Base-by-base conservation (phyloP, 2,888 invertebrate species). In the Sphaeridia pumilis region DNA sequence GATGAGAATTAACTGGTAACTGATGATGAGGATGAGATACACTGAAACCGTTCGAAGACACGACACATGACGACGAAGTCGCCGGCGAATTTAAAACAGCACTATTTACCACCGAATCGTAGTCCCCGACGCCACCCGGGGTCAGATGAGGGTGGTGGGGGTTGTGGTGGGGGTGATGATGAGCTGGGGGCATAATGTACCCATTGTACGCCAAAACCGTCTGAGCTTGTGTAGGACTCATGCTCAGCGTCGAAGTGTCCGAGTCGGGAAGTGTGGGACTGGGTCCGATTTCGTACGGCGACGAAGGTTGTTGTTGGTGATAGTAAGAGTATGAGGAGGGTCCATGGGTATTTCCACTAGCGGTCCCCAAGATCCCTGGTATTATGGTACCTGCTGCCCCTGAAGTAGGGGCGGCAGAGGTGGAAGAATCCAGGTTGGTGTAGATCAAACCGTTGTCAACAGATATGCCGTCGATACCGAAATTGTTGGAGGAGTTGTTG, bases 361-460 rank as follows among this genome's bases (percentile, higher is more conserved):
- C n/a, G n/a, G n/a, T n/a, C n/a, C n/a, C n/a, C n/a, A n/a, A n/a
- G 21, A 14, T 14, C 7, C 20, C 72, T 59, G 56, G 76, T 67
- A 74, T 69, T 49, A 71, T n/a, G n/a, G n/a, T n/a, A 38, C 38
- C 17, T 5, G 10, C 38, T 70, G 3, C 78, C 78, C 66, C 87
- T n/a, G n/a, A n/a, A n/a, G n/a, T n/a, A n/a, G n/a, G n/a, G 87
- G 38, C 46, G 45, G 5, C 10, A 2, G 24, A 17, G 17, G 43
- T 45, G 1, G 38, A 22, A 3, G 55, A 44, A 70, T 90, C 89
- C 65, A 90, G 72, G 70, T 89, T 89, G 1, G 89, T 89, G 70
- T 90, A 90, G 70, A 88, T 87, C 55, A 90, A 74, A 1, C 89
- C 89, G 38, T 87, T 51, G 25, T 53, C 53, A 5, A 48, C 48